Evolutionary conservation across 53 echinoderm and acorn worm species (phyloP).

Genomic region (Temnopleurus reevesii): DNA sequence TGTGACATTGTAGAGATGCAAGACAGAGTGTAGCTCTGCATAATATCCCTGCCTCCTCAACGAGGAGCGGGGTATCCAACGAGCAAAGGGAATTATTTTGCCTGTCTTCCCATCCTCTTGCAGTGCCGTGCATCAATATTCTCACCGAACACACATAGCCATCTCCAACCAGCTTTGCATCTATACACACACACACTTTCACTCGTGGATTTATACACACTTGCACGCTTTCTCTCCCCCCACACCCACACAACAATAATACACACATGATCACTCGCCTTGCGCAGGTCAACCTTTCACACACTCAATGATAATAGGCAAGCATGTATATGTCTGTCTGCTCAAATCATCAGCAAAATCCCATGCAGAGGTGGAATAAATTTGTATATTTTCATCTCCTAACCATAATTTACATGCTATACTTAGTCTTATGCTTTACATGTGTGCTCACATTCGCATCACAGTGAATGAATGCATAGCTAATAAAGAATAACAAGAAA

Average conservation of each 20-base stretch:
- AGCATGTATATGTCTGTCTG: conserved; percentile 20
- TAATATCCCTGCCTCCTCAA: conserved; percentile 1
- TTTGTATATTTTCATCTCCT: conserved; percentile 35
- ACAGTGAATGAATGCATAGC: no score
- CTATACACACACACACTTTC: not conserved
- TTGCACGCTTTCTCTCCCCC: not conserved
- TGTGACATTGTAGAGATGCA: not conserved
- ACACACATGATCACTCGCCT: conserved; percentile 27
- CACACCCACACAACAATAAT: conserved; percentile 39
- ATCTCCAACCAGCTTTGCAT: not conserved
- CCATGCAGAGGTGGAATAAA: conserved; percentile 15
- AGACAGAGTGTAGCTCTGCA: not conserved
- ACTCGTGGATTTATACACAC: conserved; percentile 4
- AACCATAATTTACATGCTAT: not conserved
- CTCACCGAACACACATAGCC: conserved; percentile 27
- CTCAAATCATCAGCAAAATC: conserved; percentile 1
- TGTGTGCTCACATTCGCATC: no score
- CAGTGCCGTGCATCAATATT: conserved; percentile 40
- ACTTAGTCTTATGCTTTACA: not conserved
- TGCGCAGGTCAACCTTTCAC: not conserved
- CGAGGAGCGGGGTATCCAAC: not conserved
- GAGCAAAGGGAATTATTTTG: conserved; percentile 32
- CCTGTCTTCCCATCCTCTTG: conserved; percentile 9
- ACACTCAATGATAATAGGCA: conserved; percentile 23
- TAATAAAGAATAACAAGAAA: no score